Evolutionary conservation across 1,140 invertebrate species (phyloP), one percentile per base, ranked within the genome.

Genomic region (Hypsibius dujardini): DNA sequence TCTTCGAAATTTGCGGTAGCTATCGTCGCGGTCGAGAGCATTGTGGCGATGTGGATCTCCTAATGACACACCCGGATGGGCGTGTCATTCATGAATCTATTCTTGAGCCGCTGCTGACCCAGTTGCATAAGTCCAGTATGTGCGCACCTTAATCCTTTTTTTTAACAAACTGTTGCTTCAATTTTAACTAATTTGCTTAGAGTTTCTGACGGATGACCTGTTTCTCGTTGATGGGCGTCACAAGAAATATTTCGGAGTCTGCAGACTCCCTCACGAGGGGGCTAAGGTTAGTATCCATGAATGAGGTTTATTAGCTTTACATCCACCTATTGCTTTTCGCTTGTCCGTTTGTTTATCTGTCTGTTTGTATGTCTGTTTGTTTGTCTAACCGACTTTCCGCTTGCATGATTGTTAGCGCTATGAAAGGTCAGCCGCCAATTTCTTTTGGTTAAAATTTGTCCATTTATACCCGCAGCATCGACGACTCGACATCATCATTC

Each of bases 41-140:
- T 1, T 83, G 82, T 79, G 83, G 83, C n/a, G 82, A 84, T 76
- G 79, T 84, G n/a, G 83, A 84, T 76, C 73, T 84, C 46, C 75
- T 84, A 15, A 76, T 84, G 7, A 81, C 81, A 2, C 81, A 82
- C 74, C 79, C 81, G 42, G 81, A 82, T 77, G 77, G 80, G 2
- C 76, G 76, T 70, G 81, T 80, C 46, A 28, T 28, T 28, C 78
- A 80, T 72, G 42, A 67, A 12, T 15, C 62, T 45, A 67, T 67
- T 42, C 42, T 67, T 12, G 45, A 67, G 42, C 62, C 62, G 42
- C 42, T 67, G 12, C 3, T 67, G 12, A 42, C 3, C 45, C 12
- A 67, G 45, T 42, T 67, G 3, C 62, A 67, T 42, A 3, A 67
- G 45, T 15, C 7, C 3, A 42, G 62, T 67, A 12, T 7, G 42